phyloP scores from a whole-genome alignment of 53 echinoderm and acorn worm species.

The Echinometra lucunter region DNA sequence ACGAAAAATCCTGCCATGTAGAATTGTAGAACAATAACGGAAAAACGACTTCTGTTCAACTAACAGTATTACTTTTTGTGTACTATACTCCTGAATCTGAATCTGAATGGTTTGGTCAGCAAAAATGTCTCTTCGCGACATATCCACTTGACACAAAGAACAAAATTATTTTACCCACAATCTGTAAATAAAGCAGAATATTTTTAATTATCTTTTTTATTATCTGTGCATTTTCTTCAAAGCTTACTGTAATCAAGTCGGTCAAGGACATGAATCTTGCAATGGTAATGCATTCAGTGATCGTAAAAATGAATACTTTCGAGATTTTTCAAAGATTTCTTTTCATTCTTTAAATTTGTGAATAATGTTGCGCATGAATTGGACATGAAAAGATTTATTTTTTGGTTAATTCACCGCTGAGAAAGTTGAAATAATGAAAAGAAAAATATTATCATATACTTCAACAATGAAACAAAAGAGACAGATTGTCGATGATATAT shows the following conservation, averaged over 20 bases:
- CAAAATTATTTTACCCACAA: background rate
- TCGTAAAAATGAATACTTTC: no score
- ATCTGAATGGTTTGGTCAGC: no score
- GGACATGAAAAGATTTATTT: no score
- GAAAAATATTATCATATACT: no score
- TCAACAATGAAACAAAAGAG: no score
- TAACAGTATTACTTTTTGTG: background rate
- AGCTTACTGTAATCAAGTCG: background rate
- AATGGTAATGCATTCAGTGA: background rate
- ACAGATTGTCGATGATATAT: no score
- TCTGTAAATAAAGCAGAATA: background rate
- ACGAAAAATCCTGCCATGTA: background rate
- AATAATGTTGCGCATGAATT: background rate
- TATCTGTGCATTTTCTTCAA: background rate
- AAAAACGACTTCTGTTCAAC: background rate
- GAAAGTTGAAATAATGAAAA: no score
- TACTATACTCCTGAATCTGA: no score
- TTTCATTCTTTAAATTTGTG: background rate
- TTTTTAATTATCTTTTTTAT: background rate
- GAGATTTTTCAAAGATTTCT: no score
- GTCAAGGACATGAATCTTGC: background rate
- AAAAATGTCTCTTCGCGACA: no score
- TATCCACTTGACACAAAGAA: background rate
- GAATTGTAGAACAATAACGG: background rate
- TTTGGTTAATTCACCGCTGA: no score